Evolutionary conservation across 2,888 invertebrate species (phyloP), one percentile per base, ranked within the genome.

Genomic region (Kuschelorhynchus macadamiae): DNA sequence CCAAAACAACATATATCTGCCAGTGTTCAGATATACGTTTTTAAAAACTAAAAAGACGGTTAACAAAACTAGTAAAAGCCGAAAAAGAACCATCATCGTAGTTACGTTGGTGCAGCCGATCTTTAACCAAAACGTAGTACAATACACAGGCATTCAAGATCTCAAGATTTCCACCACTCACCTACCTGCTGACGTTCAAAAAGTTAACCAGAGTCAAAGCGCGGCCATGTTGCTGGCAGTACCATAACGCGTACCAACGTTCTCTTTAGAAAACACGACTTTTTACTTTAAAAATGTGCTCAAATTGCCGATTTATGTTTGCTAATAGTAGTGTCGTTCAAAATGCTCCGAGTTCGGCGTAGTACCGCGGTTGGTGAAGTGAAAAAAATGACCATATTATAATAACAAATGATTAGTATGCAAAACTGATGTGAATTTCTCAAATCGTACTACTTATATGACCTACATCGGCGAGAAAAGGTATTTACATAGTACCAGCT

Each of bases 401-500:
- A 25, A 39, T 53, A 25, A 47, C 14, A 42, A 41, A 57, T 41
- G 50, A 55, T 69, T 65, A 65, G 59, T 65, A 65, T 65, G 70
- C 70, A 52, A 62, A 66, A 56, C 47, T 62, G 61, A 61, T 53
- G 70, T 66, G 61, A 44, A 57, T 66, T 61, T 62, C 61, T 62
- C 41, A 62, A 64, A 69, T 47, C 62, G 78, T 72, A 77, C 78
- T 73, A 79, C 79, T 80, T 80, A 67, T 47, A 62, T 79, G 83
- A 82, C 82, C 83, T 77, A 83, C 79, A 82, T 83, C 75, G 78
- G 73, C 80, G 77, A 80, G 81, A 80, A 77, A 75, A 72, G 74
- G 71, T 75, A 71, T 73, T 69, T 74, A 74, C 74, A 71, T 72
- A 62, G 59, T 71, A 68, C 64, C 65, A 32, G 56, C 62, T 71